Evolutionary conservation across 2,888 invertebrate genomes (phyloP), one percentile per base, ranked within the genome.

Genomic region (Leptogaster cylindrica): DNA sequence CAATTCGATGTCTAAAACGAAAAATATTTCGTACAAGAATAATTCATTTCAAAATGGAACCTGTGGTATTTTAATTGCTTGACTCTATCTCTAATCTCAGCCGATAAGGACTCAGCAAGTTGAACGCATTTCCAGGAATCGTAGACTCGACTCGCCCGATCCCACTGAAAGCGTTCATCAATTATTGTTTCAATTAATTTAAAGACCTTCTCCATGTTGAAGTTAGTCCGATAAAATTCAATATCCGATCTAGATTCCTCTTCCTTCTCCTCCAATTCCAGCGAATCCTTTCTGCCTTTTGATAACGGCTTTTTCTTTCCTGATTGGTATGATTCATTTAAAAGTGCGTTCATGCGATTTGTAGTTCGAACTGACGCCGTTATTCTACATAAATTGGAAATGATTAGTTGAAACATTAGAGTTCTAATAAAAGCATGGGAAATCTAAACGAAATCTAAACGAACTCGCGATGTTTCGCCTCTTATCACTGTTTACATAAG

Each of bases 341-440:
- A 76, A 51, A 80, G 61, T 0, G 79, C 78, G 75, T 81, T 80
- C 77, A 80, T 81, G 28, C 79, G 79, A 71, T 74, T 79, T 50
- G 81, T 79, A 39, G 80, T 80, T 16, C 79, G 77, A 70, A 80
- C 80, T 2, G 81, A 79, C 20, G 79, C 78, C 28, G 79, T 80
- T 67, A 80, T 80, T 51, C 81, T 79, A 70, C 48, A 46, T n/a
- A n/a, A n/a, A n/a, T n/a, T n/a, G n/a, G n/a, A n/a, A n/a, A n/a
- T n/a, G n/a, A n/a, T n/a, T n/a, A n/a, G n/a, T n/a, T n/a, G n/a
- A n/a, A n/a, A n/a, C n/a, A n/a, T n/a, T n/a, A n/a, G n/a, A n/a
- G n/a, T n/a, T n/a, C n/a, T n/a, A n/a, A n/a, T n/a, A n/a, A n/a
- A n/a, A n/a, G n/a, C n/a, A n/a, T n/a, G n/a, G n/a, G n/a, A n/a